These are phyloP conservation scores for Urocynchramus pylzowi DNA, from an alignment of 2,113 vertebrate species.

Conservation along the genomic window DNA sequence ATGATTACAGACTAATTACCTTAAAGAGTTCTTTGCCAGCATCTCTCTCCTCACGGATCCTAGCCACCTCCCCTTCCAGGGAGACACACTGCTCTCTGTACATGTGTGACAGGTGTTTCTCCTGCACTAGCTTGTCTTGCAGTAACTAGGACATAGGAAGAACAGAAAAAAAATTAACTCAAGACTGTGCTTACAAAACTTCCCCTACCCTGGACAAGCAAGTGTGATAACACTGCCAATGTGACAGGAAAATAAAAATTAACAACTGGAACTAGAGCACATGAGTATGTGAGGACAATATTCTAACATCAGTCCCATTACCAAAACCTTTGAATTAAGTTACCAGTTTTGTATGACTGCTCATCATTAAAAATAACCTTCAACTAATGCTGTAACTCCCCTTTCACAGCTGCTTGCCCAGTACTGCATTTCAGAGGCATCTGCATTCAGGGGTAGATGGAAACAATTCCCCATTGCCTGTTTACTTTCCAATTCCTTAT, in stretches of 20 bases:
- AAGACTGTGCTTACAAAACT: background rate
- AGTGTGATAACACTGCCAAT: background rate
- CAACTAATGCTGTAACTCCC: background rate
- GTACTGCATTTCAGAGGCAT: background rate
- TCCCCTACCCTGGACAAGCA: background rate
- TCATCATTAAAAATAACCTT: background rate
- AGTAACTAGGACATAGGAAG: constrained; percentile 66
- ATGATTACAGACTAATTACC: constrained; percentile 64
- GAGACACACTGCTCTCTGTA: constrained; percentile 90
- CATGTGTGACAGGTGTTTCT: constrained; percentile 85
- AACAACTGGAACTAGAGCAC: background rate
- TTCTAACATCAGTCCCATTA: background rate
- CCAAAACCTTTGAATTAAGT: background rate
- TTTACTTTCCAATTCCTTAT: background rate
- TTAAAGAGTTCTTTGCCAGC: constrained; percentile 86
- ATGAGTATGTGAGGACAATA: background rate
- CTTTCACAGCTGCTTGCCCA: background rate
- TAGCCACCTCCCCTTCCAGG: constrained; percentile 87
- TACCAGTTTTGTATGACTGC: background rate
- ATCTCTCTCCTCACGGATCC: constrained; percentile 85
- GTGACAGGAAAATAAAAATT: background rate
- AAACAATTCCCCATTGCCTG: background rate
- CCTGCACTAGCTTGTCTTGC: constrained; percentile 83
- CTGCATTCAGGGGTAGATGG: background rate
- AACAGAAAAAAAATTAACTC: background rate